A percentile compares a stretch with the other conserved stretches of the same genome.
These are phyloP conservation scores for Pristionchus fissidentatus DNA, from an alignment of 2,888 invertebrate species.

Conservation along the genomic window DNA sequence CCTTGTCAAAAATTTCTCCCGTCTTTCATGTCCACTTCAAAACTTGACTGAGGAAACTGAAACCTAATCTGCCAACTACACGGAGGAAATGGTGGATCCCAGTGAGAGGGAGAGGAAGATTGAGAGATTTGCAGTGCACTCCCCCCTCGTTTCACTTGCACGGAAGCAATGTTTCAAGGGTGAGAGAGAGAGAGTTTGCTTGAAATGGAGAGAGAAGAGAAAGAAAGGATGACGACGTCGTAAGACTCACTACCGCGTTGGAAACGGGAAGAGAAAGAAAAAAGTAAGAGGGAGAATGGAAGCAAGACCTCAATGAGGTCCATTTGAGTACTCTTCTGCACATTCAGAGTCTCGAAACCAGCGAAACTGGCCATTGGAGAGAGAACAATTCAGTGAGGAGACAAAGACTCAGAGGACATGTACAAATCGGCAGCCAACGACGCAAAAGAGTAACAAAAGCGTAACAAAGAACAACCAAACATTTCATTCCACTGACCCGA, in stretches of 20 bases:
- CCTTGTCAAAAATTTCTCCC: neutral
- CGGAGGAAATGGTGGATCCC: neutral
- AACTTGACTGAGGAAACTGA: neutral
- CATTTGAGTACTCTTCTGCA: neutral
- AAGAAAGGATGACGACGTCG: neutral
- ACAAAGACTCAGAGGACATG: neutral
- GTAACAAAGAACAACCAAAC: neutral
- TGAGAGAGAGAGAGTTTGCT: neutral
- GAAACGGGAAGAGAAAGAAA: constrained; percentile 7
- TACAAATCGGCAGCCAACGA: neutral
- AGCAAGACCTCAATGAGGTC: neutral
- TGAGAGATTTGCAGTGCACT: neutral
- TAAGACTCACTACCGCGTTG: neutral
- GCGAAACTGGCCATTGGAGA: neutral
- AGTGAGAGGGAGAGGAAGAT: neutral
- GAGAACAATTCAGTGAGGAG: neutral
- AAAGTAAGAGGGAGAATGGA: neutral
- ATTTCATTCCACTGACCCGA: neutral
- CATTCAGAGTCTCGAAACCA: no score
- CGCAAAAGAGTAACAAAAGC: neutral
- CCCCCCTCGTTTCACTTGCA: no score
- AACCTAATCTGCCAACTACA: neutral
- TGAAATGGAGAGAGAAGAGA: neutral
- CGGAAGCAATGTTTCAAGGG: no score
- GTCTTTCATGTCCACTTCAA: neutral